These are phyloP conservation scores for Cichladusa arquata DNA, from an alignment of 2,113 vertebrate species.

Conservation along the genomic window DNA sequence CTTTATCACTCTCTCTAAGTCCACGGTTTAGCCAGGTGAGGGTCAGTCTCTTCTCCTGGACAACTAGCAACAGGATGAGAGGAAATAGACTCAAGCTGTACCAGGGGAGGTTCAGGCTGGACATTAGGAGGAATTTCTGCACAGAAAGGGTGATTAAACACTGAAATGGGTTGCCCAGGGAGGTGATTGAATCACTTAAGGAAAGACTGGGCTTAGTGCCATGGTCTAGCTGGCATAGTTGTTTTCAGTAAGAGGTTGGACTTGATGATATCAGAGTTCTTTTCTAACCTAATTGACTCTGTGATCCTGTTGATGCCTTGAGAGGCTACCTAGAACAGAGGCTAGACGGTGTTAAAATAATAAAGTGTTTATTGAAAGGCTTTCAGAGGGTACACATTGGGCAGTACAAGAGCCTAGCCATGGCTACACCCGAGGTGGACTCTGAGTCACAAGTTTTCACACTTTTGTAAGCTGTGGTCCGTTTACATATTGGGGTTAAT, in stretches of 20 bases:
- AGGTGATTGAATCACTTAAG: neutral
- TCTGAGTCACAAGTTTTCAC: neutral
- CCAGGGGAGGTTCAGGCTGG: neutral
- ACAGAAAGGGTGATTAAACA: neutral
- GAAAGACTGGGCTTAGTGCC: neutral
- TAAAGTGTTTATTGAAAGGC: neutral
- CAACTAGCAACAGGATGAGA: neutral
- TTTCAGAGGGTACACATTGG: neutral
- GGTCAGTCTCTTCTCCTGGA: neutral
- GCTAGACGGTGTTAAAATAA: neutral
- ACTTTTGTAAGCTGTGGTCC: neutral
- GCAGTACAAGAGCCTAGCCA: neutral
- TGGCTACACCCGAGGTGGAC: neutral
- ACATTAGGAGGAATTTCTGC: neutral
- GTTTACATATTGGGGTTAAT: neutral
- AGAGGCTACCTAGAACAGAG: neutral
- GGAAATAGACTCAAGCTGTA: neutral
- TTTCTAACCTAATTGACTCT: neutral
- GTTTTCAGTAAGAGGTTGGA: neutral
- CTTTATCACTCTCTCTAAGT: neutral
- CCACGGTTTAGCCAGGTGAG: neutral
- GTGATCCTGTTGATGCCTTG: neutral
- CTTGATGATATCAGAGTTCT: neutral
- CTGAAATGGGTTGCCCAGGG: neutral
- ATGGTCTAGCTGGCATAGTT: neutral